Evolutionary conservation across 1,140 invertebrate genomes (phyloP).

Genomic region (Drosophila nigrodunni): DNA sequence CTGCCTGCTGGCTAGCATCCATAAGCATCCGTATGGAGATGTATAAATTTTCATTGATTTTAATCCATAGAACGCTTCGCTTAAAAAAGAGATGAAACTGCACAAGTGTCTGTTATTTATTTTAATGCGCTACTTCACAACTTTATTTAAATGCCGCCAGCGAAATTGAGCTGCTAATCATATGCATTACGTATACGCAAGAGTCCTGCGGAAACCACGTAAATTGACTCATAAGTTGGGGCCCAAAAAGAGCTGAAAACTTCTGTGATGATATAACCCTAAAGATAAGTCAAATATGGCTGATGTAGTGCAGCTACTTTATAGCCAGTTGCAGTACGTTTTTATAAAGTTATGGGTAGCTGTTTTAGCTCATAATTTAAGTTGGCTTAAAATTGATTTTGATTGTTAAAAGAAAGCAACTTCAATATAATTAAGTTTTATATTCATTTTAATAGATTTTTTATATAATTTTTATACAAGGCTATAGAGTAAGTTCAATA

Average conservation of each 20-base stretch:
- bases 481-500: too few species aligned
- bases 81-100: background rate
- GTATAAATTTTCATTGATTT: slow-evolving; percentile 64
- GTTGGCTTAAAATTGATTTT: too few species aligned
- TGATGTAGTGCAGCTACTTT: too few species aligned
- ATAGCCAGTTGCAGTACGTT: too few species aligned
- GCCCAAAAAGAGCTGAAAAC: background rate
- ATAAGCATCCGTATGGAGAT: slow-evolving; percentile 28
- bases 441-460: too few species aligned
- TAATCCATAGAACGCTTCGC: slow-evolving; percentile 10
- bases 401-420: too few species aligned
- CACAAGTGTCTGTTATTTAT: slow-evolving; percentile 78
- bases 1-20: slow-evolving; percentile 61
- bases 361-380: too few species aligned
- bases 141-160: slow-evolving; percentile 71
- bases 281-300: slow-evolving; percentile 10
- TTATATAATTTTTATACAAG: too few species aligned
- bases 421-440: too few species aligned
- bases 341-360: too few species aligned
- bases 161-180: slow-evolving; percentile 60
- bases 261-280: slow-evolving; percentile 1
- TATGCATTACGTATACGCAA: slow-evolving; percentile 77
- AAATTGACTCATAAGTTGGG: slow-evolving; percentile 77
- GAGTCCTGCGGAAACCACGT: slow-evolving; percentile 35
- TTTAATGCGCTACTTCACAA: slow-evolving; percentile 78